Percentiles rank a stretch among this genome's conserved stretches.
These are phyloP conservation scores for Drosophila lowei DNA, from an alignment of 1,140 invertebrate genomes.

Conservation along the genomic window DNA sequence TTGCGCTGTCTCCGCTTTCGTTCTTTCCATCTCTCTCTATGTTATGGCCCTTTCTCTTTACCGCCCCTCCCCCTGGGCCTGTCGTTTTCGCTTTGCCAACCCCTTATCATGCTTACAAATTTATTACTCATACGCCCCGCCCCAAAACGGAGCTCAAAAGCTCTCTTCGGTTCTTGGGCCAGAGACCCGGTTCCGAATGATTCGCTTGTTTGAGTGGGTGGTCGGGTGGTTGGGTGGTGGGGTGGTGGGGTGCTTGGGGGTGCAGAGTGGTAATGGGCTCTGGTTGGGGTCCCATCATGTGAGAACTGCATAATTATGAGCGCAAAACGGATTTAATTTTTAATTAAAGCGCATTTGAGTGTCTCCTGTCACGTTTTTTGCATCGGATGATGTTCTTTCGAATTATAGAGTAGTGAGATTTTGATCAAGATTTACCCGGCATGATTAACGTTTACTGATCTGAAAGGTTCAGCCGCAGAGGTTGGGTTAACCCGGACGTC, in stretches of 20 bases:
- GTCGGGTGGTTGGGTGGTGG: not conserved
- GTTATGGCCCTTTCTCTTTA: conserved; percentile 1
- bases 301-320: conserved; percentile 72
- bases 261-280: not conserved
- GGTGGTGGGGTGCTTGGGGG: no score
- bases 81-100: conserved; percentile 54
- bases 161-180: conserved; percentile 39
- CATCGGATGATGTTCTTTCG: no score
- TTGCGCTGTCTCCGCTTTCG: conserved; percentile 9
- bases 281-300: conserved; percentile 47
- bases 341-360: conserved; percentile 72
- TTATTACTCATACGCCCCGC: conserved; percentile 65
- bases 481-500: no score
- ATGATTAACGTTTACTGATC: no score
- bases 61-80: conserved; percentile 5
- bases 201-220: conserved; percentile 23
- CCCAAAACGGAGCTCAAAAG: conserved; percentile 20
- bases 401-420: conserved; percentile 5
- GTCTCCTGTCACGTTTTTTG: conserved; percentile 32
- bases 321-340: conserved; percentile 74
- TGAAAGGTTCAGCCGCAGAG: no score
- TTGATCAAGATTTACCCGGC: not conserved
- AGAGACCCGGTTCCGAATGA: conserved; percentile 55
- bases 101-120: conserved; percentile 57
- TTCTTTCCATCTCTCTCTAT: not conserved